These are phyloP conservation scores for Buphagus erythrorhynchus DNA, from an alignment of 2,797 vertebrate genomes.

Conservation along the genomic window DNA sequence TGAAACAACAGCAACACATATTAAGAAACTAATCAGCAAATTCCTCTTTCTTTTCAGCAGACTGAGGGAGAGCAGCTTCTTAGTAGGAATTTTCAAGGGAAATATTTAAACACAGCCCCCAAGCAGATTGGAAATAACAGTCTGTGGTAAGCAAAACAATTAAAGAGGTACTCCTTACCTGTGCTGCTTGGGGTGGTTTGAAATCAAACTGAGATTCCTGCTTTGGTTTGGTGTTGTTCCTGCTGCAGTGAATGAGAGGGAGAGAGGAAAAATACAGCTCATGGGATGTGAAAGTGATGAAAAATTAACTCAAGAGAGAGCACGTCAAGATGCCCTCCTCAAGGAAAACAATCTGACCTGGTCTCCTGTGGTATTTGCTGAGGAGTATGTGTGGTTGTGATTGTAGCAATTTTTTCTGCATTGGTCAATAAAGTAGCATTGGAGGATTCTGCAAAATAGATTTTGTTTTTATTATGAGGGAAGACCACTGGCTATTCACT, in stretches of 20 bases:
- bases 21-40: constrained; percentile 49
- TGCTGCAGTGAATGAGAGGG: constrained; percentile 65
- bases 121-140: not conserved
- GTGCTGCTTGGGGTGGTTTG: constrained; percentile 87
- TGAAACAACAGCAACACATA: constrained; percentile 3
- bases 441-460: constrained; percentile 88
- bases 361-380: constrained; percentile 90
- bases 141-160: not conserved
- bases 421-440: constrained; percentile 97
- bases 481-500: not conserved
- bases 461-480: constrained; percentile 8
- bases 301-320: not conserved
- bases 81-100: constrained; percentile 40
- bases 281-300: not conserved
- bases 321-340: not conserved
- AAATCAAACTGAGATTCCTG: constrained; percentile 93
- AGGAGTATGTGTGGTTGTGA: constrained; percentile 95
- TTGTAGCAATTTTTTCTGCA: constrained; percentile 98
- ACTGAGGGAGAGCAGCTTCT: not conserved
- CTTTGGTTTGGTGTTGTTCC: constrained; percentile 98
- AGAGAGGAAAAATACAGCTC: constrained; percentile 39
- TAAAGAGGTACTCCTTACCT: constrained; percentile 80
- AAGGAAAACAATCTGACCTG: constrained; percentile 82
- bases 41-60: constrained; percentile 10
- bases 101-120: not conserved